Conservation (phyloP, 2,888 invertebrate species). For the Dolichopus griseipennis region DNA sequence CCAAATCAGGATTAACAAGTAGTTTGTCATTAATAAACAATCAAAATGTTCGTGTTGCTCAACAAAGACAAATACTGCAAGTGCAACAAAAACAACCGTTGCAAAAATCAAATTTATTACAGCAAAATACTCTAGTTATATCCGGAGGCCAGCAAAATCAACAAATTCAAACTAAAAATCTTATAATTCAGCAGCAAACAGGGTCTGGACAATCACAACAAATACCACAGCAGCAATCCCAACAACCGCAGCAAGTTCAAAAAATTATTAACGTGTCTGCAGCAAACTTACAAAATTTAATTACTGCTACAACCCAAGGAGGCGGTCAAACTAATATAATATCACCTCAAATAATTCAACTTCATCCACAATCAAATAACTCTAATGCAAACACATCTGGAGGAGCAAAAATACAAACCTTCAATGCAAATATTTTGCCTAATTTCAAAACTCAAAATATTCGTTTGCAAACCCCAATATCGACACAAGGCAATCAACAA, state of each 20-base stretch:
- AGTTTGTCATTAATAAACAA: constrained; percentile 26
- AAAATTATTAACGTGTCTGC: constrained; percentile 23
- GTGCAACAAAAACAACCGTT: constrained; percentile 29
- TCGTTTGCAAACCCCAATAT: constrained; percentile 19
- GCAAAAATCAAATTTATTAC: constrained; percentile 19
- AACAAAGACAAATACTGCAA: constrained; percentile 38
- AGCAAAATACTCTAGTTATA: constrained; percentile 20
- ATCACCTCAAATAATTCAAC: constrained; percentile 27
- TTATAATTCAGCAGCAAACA: constrained; percentile 26
- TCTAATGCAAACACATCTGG: constrained; percentile 23
- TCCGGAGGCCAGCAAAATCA: constrained; percentile 18
- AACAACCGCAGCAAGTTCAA: constrained; percentile 28
- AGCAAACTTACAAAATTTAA: constrained; percentile 13
- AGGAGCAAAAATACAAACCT: constrained; percentile 30
- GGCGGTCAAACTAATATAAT: constrained; percentile 18
- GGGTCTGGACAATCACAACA: constrained; percentile 11
- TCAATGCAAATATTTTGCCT: constrained; percentile 35
- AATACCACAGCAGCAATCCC: constrained; percentile 8
- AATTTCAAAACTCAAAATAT: constrained; percentile 35
- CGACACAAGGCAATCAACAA: constrained; percentile 17
- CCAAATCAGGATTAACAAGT: constrained; percentile 21
- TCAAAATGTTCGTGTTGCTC: constrained; percentile 27
- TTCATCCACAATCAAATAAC: constrained; percentile 25
- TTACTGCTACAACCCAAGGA: constrained; percentile 14
- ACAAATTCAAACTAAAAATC: constrained; percentile 24